Base-by-base conservation (phyloP, 2,797 vertebrate species). In the Phaenicophaeus curvirostris region DNA sequence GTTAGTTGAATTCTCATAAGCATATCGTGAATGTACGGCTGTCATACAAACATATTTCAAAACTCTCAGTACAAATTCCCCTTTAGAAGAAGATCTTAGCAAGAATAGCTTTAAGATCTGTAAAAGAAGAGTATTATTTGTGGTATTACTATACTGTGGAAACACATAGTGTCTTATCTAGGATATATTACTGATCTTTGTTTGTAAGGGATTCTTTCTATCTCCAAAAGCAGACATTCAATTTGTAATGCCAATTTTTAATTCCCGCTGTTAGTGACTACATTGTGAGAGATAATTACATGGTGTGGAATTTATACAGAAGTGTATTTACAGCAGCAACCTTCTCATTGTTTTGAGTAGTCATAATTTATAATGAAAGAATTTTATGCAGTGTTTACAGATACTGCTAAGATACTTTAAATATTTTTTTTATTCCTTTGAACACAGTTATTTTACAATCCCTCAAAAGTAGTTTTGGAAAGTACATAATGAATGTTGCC, bases 341-440 rank as follows among this genome's bases (percentile, higher is more conserved):
- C 54, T 93, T 95, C n/a, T 91, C 51, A 71, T 85, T 93, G 65
- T 91, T 96, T 94, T 93, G 67, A 92, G 75, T 57, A 93, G 63
- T 30, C 33, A 51, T 57, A 84, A 82, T 95, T 69, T 88, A 39
- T 87, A 85, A 89, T 89, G 58, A 87, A 93, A 83, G 27, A 77
- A 90, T 88, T 87, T 48, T 51, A 37, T 63, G 53, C 33, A 73
- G 8, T 89, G 27, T 83, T 77, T 87, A 62, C 48, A 83, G 39
- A 69, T 86, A 81, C 24, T 0, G 0, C 46, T 87, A 85, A 89
- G 17, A 81, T 62, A 82, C 5, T 4, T 48, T 16, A 54, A 68
- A 24, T 19, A 15, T 20, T 10, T 13, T 39, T 30, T 42, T 80
- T 76, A 30, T 42, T 77, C 68, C 68, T 71, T 65, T 6, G 33